These are phyloP conservation scores for Ondatra zibethicus DNA, from an alignment of 2,113 vertebrate species.

Conservation along the genomic window DNA sequence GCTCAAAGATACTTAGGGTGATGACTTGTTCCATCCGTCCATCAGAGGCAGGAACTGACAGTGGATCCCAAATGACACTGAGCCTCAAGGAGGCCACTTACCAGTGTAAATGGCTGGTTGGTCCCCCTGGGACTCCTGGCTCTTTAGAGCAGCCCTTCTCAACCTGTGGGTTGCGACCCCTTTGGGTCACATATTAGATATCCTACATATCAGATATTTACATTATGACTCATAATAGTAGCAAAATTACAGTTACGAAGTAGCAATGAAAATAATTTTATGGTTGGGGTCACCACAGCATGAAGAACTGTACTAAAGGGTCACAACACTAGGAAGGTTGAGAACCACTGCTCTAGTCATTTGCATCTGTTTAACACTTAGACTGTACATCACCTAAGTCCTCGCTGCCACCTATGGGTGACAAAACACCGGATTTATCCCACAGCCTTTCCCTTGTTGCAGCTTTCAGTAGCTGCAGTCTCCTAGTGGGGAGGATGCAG, in stretches of 20 bases:
- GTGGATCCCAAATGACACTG: neutral
- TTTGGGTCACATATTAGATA: neutral
- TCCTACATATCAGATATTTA: neutral
- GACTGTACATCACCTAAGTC: neutral
- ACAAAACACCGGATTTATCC: neutral
- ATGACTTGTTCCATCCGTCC: neutral
- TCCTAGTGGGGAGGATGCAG: too few relatives aligned
- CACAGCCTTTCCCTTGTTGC: neutral
- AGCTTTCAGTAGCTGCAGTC: neutral
- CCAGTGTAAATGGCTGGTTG: neutral
- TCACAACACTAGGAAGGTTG: neutral
- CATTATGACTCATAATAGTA: neutral
- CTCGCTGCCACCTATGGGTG: too few relatives aligned
- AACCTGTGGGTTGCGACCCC: neutral
- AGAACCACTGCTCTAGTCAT: neutral
- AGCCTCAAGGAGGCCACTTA: too few relatives aligned
- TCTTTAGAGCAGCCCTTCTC: neutral
- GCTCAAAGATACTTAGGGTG: too few relatives aligned
- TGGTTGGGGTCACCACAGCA: neutral
- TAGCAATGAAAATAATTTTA: neutral
- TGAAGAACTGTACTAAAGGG: neutral
- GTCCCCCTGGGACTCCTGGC: neutral
- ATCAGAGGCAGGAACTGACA: neutral
- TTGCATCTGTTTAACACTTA: neutral
- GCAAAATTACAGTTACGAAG: neutral